These are phyloP conservation scores for Magallana nippona DNA, from an alignment of 2,888 invertebrate genomes.

Conservation along the genomic window DNA sequence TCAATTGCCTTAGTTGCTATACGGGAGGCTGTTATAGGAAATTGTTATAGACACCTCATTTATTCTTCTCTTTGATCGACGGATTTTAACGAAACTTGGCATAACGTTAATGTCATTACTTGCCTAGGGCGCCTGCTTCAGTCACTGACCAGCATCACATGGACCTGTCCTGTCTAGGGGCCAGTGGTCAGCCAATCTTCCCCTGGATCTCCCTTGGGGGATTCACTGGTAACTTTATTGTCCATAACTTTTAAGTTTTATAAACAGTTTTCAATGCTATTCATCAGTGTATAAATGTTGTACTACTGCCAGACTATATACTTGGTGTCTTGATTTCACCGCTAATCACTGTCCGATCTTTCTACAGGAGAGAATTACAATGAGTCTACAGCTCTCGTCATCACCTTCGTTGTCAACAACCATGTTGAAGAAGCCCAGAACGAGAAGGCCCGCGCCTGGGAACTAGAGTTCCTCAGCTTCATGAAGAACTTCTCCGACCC, in stretches of 20 bases:
- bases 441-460: slow-evolving; percentile 81
- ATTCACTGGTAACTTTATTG: slow-evolving; percentile 79
- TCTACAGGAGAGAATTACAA: slow-evolving; percentile 82
- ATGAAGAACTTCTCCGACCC: slow-evolving; percentile 77
- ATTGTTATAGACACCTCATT: too few species aligned
- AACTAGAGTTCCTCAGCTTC: slow-evolving; percentile 78
- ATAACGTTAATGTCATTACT: too few species aligned
- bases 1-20: too few species aligned
- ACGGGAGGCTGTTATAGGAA: too few species aligned
- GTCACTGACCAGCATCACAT: slow-evolving; percentile 72
- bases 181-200: slow-evolving; percentile 94
- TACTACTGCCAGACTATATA: too few species aligned
- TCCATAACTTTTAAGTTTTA: background rate
- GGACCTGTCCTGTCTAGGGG: slow-evolving; percentile 87
- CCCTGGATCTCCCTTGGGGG: slow-evolving; percentile 96
- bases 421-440: slow-evolving; percentile 81
- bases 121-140: slow-evolving; percentile 74
- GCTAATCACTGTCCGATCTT: background rate
- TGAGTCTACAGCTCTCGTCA: slow-evolving; percentile 91
- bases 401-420: slow-evolving; percentile 95
- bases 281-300: too few species aligned
- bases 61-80: too few species aligned
- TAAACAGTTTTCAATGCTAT: too few species aligned
- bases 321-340: too few species aligned
- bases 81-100: too few species aligned